Conservation (phyloP, 2,797 vertebrate genomes). For the Ataeniobius toweri region DNA sequence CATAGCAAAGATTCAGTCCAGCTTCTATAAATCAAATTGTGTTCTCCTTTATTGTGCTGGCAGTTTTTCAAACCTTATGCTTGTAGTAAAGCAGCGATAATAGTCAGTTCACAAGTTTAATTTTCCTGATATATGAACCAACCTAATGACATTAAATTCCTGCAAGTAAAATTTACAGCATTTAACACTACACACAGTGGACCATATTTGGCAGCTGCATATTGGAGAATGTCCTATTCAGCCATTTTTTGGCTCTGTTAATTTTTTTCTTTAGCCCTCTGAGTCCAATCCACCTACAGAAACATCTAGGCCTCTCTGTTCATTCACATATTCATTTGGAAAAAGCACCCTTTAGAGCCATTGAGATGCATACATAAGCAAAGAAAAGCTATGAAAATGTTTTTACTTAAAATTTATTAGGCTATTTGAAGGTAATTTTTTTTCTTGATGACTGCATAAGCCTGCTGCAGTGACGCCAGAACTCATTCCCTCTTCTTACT, state of each 20-base stretch:
- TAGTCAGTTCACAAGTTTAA: conserved; percentile 43
- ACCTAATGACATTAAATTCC: conserved; percentile 67
- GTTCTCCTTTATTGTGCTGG: conserved; percentile 17
- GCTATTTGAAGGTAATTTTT: conserved; percentile 20
- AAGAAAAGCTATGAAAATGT: conserved; percentile 8
- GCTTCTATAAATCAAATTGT: conserved; percentile 15
- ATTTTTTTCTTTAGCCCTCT: conserved; percentile 54
- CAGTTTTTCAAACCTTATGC: not conserved
- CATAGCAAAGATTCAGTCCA: conserved; percentile 13
- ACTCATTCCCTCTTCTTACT: conserved; percentile 35
- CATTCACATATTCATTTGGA: conserved; percentile 70
- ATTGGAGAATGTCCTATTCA: conserved; percentile 54
- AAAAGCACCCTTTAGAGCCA: conserved; percentile 13
- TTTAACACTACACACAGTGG: conserved; percentile 62
- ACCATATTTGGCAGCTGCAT: conserved; percentile 61
- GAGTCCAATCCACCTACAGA: conserved; percentile 61
- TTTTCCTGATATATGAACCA: conserved; percentile 52
- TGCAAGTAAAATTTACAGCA: conserved; percentile 65
- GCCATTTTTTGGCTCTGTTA: conserved; percentile 58
- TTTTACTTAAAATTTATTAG: conserved; percentile 19
- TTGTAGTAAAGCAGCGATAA: conserved; percentile 40
- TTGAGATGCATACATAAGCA: conserved; percentile 16
- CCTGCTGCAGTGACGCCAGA: conserved; percentile 38
- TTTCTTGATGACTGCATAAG: conserved; percentile 30
- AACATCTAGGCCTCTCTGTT: conserved; percentile 53